Percentiles rank a stretch among this genome's conserved stretches.
Conservation (phyloP, 1,140 invertebrate genomes). For the Drosophila truncata region DNA sequence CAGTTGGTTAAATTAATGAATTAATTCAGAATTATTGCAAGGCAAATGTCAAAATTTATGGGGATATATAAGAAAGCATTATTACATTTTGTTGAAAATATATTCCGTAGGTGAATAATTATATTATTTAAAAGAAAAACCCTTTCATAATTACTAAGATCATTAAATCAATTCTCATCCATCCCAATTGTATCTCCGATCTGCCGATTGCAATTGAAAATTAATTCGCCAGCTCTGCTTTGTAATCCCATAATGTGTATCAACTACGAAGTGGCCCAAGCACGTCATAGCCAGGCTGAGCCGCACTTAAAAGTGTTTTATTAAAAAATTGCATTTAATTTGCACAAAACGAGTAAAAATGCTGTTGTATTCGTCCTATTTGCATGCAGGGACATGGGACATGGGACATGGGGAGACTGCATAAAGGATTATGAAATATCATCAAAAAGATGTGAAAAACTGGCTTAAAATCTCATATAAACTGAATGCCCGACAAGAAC, state of each 20-base stretch:
- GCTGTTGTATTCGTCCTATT: conserved; percentile 20
- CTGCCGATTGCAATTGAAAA: conserved; percentile 41
- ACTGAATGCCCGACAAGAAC: conserved; percentile 29
- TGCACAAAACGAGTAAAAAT: conserved; percentile 48
- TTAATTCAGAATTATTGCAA: not conserved
- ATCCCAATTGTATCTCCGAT: not conserved
- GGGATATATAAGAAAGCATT: not conserved
- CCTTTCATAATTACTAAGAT: not conserved
- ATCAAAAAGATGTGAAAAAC: conserved; percentile 61
- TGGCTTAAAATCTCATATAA: conserved; percentile 65
- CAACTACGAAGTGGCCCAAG: conserved; percentile 52
- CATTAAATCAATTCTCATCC: conserved; percentile 1
- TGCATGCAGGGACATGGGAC: not conserved
- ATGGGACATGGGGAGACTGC: not conserved
- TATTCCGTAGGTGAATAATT: not conserved
- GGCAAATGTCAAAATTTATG: not conserved
- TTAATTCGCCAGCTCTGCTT: conserved; percentile 37
- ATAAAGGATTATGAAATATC: conserved; percentile 63
- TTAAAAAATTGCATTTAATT: conserved; percentile 65
- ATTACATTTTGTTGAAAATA: not conserved
- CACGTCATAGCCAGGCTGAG: conserved; percentile 52
- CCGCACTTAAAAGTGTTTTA: conserved; percentile 66
- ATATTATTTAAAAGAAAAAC: not conserved
- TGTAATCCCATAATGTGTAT: conserved; percentile 56
- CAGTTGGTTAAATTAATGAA: not conserved